A percentile compares a stretch with the other conserved stretches of the same genome.
Conservation (phyloP, 2,797 vertebrate species). For the Eleutherodactylus coqui region DNA sequence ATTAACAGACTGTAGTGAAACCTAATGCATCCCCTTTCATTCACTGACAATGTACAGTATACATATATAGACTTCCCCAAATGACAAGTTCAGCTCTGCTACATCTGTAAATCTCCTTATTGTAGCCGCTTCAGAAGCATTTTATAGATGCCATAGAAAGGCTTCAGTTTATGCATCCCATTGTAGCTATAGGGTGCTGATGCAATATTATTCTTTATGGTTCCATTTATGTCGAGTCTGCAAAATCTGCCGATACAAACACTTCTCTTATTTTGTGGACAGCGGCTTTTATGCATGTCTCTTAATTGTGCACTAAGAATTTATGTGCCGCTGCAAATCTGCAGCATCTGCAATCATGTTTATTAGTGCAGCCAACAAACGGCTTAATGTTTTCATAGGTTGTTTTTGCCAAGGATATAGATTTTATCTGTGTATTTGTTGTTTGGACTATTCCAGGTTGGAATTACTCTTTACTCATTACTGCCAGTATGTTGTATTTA, state of each 20-base stretch:
- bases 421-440: conserved; percentile 66
- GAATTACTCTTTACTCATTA: conserved; percentile 67
- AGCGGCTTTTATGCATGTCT: not conserved
- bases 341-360: not conserved
- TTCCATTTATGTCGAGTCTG: not conserved
- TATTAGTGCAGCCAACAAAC: conserved; percentile 17
- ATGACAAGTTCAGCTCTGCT: not conserved
- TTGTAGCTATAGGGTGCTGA: not conserved
- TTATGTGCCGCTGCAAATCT: conserved; percentile 18
- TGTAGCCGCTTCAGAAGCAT: not conserved
- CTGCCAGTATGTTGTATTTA: conserved; percentile 65
- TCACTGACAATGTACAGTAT: not conserved
- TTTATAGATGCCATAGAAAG: not conserved
- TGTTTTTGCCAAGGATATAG: conserved; percentile 67
- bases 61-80: not conserved
- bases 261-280: not conserved
- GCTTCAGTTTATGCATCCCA: not conserved
- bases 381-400: conserved; percentile 17
- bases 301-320: not conserved
- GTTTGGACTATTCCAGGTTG: conserved; percentile 60
- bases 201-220: conserved; percentile 11
- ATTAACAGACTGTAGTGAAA: not conserved
- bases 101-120: not conserved
- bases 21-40: not conserved
- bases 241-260: not conserved